phyloP scores from a whole-genome alignment of 2,113 vertebrate genomes.

The Dascyllus trimaculatus region DNA sequence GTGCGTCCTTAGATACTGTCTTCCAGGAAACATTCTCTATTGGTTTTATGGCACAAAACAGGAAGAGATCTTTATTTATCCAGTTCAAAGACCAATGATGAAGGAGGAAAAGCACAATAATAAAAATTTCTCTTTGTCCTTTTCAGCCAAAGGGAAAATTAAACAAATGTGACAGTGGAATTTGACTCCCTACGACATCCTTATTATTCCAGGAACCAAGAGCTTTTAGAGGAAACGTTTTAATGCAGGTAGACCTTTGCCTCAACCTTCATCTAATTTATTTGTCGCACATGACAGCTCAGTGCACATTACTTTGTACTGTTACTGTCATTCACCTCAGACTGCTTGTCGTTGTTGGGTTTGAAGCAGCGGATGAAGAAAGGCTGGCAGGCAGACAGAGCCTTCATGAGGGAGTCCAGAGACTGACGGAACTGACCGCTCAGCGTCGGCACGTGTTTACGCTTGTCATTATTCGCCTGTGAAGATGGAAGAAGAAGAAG shows the following conservation, averaged over 20 bases:
- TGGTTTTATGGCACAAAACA: slow-evolving; percentile 41
- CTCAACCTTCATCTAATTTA: not conserved
- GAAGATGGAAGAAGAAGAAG: slow-evolving; percentile 2
- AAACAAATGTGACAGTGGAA: not conserved
- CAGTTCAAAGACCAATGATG: not conserved
- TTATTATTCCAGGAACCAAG: not conserved
- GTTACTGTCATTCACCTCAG: slow-evolving; percentile 85
- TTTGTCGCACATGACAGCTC: not conserved
- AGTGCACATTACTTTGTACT: not conserved
- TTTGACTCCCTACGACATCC: not conserved
- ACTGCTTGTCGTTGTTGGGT: slow-evolving; percentile 93
- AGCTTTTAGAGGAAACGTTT: not conserved
- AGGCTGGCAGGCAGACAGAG: slow-evolving; percentile 90
- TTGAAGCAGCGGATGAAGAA: slow-evolving; percentile 98
- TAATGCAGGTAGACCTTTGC: not conserved
- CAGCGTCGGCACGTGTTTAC: slow-evolving; percentile 87
- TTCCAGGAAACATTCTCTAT: slow-evolving; percentile 15
- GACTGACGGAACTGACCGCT: slow-evolving; percentile 94
- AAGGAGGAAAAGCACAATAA: not conserved
- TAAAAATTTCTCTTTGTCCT: not conserved
- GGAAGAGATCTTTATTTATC: slow-evolving; percentile 10
- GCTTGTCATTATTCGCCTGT: slow-evolving; percentile 78
- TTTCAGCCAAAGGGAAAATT: not conserved
- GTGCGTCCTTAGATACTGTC: not conserved
- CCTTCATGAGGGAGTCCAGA: slow-evolving; percentile 95